Evolutionary conservation across 2,888 invertebrate species (phyloP), one percentile per base, ranked within the genome.

Genomic region (Hirudinaria manillensis): DNA sequence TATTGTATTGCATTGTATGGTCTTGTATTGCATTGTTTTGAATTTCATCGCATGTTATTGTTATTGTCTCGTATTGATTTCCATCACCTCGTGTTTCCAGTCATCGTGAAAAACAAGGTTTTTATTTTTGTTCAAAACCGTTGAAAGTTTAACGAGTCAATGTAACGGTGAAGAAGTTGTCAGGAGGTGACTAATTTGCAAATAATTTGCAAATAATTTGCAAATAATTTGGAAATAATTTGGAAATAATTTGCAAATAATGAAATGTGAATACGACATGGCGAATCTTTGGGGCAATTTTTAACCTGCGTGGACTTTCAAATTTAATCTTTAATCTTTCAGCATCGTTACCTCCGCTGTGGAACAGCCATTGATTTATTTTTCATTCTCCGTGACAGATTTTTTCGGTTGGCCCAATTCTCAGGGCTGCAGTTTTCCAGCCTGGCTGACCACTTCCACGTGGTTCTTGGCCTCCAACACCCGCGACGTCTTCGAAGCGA

Each of bases 331-430:
- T 61, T 27, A 24, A 61, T 61, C 24, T 61, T 61, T n/a, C 61
- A 1, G 29, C 61, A 7, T 61, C 29, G 24, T 61, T 29, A 27
- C 61, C 61, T 61, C 61, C 19, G 7, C 24, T n/a, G 29, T 16
- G 24, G 24, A 61, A 53, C n/a, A 10, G 29, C 21, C 7, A 2
- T 27, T 29, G 29, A 61, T 29, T 27, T 61, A 27, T 61, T 61
- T 61, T 61, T 61, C 29, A 29, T 29, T 29, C n/a, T 61, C 61
- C 6, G 13, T 68, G 7, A 29, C 68, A 68, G 68, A 68, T 32
- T n/a, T 68, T 16, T 68, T 34, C 68, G 36, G 36, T 36, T 68
- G 68, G 68, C 68, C 68, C 32, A 16, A 29, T n/a, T 29, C n/a
- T 32, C n/a, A 34, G 29, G 21, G 34, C 34, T 68, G 68, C 36